phyloP scores from a whole-genome alignment of 2,888 invertebrate genomes.

The Horisme vitalbata region DNA sequence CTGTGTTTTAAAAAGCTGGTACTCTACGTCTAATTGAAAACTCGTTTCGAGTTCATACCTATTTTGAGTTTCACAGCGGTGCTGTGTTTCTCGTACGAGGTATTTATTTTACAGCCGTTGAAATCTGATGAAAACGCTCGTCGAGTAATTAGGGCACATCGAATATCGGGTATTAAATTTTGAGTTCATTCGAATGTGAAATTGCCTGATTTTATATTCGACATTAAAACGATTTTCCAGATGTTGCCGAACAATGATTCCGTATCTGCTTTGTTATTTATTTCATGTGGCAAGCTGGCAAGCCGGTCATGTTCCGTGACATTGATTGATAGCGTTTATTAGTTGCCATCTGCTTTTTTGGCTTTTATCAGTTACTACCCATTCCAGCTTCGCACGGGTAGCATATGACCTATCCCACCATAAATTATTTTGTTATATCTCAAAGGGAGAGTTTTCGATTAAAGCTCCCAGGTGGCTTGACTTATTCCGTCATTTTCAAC shows the following conservation, averaged over 20 bases:
- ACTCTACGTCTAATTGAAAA: constrained; percentile 41
- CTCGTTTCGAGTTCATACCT: constrained; percentile 32
- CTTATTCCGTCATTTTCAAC: too few relatives aligned
- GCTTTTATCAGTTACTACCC: too few relatives aligned
- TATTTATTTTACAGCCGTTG: constrained; percentile 15
- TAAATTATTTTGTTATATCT: too few relatives aligned
- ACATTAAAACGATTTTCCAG: constrained; percentile 16
- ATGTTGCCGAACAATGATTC: constrained; percentile 29
- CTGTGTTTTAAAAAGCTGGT: constrained; percentile 26
- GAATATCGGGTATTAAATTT: constrained; percentile 16
- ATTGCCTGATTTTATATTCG: constrained; percentile 18
- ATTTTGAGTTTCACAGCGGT: constrained; percentile 2
- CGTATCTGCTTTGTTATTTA: constrained; percentile 32
- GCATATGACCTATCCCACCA: too few relatives aligned
- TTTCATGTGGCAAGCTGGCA: constrained; percentile 41
- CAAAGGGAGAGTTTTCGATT: too few relatives aligned
- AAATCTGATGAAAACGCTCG: constrained; percentile 19
- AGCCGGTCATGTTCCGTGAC: constrained; percentile 46
- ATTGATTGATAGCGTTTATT: constrained; percentile 51
- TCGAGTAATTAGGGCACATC: constrained; percentile 23
- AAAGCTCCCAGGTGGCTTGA: too few relatives aligned
- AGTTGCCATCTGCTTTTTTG: constrained; percentile 18
- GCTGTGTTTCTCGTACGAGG: constrained; percentile 1
- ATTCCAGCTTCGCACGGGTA: too few relatives aligned
- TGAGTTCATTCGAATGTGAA: constrained; percentile 14